Conservation (phyloP, 1,140 invertebrate species). For the Diuraphis noxia region DNA sequence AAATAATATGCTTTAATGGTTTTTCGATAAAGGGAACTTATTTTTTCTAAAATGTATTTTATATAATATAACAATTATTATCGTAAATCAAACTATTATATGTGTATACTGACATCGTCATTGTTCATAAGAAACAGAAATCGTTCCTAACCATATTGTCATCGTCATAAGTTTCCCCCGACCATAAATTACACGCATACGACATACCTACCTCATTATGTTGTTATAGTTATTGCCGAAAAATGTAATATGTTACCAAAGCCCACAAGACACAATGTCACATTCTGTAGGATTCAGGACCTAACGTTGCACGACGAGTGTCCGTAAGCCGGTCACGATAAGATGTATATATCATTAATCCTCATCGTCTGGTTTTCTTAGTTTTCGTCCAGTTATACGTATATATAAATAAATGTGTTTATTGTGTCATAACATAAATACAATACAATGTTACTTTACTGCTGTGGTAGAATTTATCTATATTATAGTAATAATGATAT, state of each 20-base stretch:
- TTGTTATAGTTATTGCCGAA: background rate
- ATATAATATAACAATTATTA: background rate
- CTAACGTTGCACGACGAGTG: background rate
- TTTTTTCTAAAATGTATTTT: background rate
- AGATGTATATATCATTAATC: background rate
- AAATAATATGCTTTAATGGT: background rate
- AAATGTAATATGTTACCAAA: background rate
- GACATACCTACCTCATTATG: background rate
- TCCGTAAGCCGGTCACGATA: background rate
- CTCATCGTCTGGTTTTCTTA: background rate
- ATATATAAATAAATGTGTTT: background rate
- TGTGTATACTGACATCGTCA: too few species aligned
- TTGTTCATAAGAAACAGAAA: too few species aligned
- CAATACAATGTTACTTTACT: too few species aligned
- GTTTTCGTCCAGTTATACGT: background rate
- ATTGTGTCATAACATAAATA: background rate
- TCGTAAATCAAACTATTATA: too few species aligned
- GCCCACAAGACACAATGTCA: background rate
- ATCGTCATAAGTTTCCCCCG: too few species aligned
- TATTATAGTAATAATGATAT: background rate
- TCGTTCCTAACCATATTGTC: too few species aligned
- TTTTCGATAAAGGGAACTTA: background rate
- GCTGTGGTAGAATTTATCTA: background rate
- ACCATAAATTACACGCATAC: too few species aligned
- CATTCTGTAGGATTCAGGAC: too few species aligned